phyloP scores from a whole-genome alignment of 2,113 vertebrate genomes.

The Brachypteracias leptosomus region DNA sequence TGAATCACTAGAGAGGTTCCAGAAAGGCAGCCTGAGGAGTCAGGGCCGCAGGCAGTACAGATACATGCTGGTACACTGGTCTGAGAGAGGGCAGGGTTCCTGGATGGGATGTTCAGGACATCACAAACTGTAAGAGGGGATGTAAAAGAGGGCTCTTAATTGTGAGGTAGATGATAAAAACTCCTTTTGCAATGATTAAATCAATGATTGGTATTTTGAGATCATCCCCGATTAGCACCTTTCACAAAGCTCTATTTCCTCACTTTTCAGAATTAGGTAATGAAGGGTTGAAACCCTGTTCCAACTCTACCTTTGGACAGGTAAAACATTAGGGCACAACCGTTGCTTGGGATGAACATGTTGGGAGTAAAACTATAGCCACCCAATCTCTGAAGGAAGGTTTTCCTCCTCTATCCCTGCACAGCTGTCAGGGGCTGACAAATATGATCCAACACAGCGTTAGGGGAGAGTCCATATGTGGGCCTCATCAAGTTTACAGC shows the following conservation, averaged over 20 bases:
- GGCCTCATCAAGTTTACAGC: neutral
- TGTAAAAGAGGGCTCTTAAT: neutral
- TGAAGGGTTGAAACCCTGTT: neutral
- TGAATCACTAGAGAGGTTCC: neutral
- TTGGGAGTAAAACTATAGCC: neutral
- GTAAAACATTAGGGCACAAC: neutral
- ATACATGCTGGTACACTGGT: neutral
- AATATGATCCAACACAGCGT: neutral
- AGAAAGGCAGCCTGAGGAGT: neutral
- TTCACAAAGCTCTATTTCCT: neutral
- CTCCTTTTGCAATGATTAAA: neutral
- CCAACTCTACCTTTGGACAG: neutral
- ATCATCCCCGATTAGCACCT: neutral
- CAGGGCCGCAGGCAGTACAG: rapidly evolving
- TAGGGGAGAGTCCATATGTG: neutral
- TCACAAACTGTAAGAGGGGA: neutral
- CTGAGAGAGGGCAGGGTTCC: rapidly evolving
- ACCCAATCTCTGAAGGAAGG: neutral
- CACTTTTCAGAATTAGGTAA: neutral
- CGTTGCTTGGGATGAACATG: neutral
- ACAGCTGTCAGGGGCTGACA: neutral
- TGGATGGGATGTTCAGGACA: rapidly evolving
- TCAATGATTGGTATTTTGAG: neutral
- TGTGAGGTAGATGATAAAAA: too few species aligned
- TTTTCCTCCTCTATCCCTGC: neutral